phyloP scores from a whole-genome alignment of 2,797 vertebrate genomes.

The Diceros bicornis region DNA sequence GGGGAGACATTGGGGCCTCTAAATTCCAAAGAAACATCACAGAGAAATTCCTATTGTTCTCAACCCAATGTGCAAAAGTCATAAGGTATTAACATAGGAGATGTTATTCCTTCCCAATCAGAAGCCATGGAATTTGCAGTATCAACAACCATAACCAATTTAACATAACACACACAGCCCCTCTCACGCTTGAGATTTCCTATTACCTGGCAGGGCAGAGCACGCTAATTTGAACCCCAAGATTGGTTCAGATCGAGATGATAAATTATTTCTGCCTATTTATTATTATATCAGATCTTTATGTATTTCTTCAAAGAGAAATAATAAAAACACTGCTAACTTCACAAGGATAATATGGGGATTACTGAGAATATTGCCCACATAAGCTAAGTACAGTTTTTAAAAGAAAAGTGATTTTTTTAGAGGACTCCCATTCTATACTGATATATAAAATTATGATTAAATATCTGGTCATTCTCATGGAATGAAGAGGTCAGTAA shows the following conservation, averaged over 20 bases:
- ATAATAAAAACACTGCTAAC: slow-evolving; percentile 50
- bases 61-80: slow-evolving; percentile 24
- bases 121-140: slow-evolving; percentile 10
- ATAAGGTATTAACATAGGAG: slow-evolving; percentile 6
- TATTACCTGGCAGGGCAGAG: not conserved
- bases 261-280: slow-evolving; percentile 56
- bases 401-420: slow-evolving; percentile 38
- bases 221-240: not conserved
- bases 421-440: slow-evolving; percentile 34
- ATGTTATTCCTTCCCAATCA: slow-evolving; percentile 30
- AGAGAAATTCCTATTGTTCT: slow-evolving; percentile 59
- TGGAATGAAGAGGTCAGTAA: slow-evolving; percentile 12
- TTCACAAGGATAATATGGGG: slow-evolving; percentile 52
- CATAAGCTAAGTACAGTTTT: slow-evolving; percentile 36
- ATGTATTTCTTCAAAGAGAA: slow-evolving; percentile 29
- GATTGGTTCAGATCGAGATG: not conserved
- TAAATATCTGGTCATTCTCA: slow-evolving; percentile 18
- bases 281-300: slow-evolving; percentile 44
- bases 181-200: not conserved
- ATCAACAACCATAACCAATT: slow-evolving; percentile 19
- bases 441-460: slow-evolving; percentile 53
- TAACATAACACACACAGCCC: slow-evolving; percentile 8
- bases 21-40: slow-evolving; percentile 63
- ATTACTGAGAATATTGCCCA: slow-evolving; percentile 15
- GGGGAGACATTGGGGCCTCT: not conserved